Base-by-base conservation (phyloP, 2,113 vertebrate species). In the Hippoglossus stenolepis region DNA sequence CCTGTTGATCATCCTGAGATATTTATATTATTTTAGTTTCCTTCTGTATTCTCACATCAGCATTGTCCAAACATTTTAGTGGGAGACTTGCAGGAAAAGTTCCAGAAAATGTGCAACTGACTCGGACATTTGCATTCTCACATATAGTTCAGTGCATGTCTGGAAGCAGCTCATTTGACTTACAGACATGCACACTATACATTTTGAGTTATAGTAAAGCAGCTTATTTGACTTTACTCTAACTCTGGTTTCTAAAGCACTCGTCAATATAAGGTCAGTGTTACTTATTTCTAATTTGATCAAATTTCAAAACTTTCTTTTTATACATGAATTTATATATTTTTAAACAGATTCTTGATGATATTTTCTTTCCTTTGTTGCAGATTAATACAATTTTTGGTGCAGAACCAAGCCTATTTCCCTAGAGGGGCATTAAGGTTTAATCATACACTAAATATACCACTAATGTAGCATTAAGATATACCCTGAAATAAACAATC, bases 361-460 rank as follows among this genome's bases (percentile, higher is more conserved):
- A 2, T 51, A 51, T 18, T 51, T 51, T 51, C 17, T 5, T 18
- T 51, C 15, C 47, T 54, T 54, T 54, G 20, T 54, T n/a, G 18
- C 14, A 8, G 51, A 54, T 54, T 54, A n/a, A 10, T 9, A n/a
- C 5, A 1, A 24, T 70, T 59, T 58, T 21, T 13, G 6, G 31
- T 31, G 20, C 47, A n/a, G 43, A 75, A 65, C 26, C 28, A 64
- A 18, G 2, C 40, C 11, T 23, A 47, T 60, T 65, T 74, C 73
- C 76, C 69, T 13, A 0, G 45, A 17, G 76, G 8, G 14, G 9
- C 59, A 56, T 47, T 60, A 47, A 66, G 47, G 65, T 70, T 79
- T 70, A 79, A 85, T 80, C 35, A 47, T 17, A 70, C 59, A 40
- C 61, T 77, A 68, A 85, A 68, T 80, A 56, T 43, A 64, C 47